Percentiles rank a stretch among this genome's conserved stretches.
These are phyloP conservation scores for Brachylomia viminalis DNA, from an alignment of 2,888 invertebrate species.

Conservation along the genomic window DNA sequence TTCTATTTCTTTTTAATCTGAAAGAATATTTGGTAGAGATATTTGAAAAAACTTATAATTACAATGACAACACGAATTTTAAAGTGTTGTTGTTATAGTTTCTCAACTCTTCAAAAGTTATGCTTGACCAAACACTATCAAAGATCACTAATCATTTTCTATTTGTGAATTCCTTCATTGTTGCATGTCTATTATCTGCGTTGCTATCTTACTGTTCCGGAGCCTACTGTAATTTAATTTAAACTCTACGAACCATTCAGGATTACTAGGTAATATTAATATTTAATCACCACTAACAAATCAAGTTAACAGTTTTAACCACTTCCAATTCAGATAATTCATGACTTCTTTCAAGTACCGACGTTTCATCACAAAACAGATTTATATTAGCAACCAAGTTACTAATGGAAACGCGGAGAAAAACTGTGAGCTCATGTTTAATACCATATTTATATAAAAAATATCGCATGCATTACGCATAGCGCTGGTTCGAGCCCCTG, in stretches of 20 bases:
- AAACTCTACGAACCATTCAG: not conserved
- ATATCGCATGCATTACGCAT: slow-evolving; percentile 78
- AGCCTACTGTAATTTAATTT: too few species aligned
- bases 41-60: not conserved
- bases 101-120: too few species aligned
- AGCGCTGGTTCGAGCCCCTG: slow-evolving; percentile 71
- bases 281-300: not conserved
- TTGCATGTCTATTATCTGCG: too few species aligned
- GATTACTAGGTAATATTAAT: not conserved
- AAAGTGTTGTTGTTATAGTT: too few species aligned
- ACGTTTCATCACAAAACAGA: slow-evolving; percentile 41
- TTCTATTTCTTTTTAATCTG: not conserved
- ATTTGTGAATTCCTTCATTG: too few species aligned
- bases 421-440: slow-evolving; percentile 68
- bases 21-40: not conserved
- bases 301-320: not conserved
- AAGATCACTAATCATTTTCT: too few species aligned
- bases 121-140: too few species aligned
- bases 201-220: too few species aligned
- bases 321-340: not conserved
- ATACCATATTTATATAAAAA: slow-evolving; percentile 76
- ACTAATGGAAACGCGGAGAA: slow-evolving; percentile 66
- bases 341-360: slow-evolving; percentile 15
- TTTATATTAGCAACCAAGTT: slow-evolving; percentile 45
- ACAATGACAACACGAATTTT: not conserved